Percentiles rank a stretch among this genome's conserved stretches.
These are phyloP conservation scores for Atethmia centrago DNA, from an alignment of 2,888 invertebrate species.

Conservation along the genomic window DNA sequence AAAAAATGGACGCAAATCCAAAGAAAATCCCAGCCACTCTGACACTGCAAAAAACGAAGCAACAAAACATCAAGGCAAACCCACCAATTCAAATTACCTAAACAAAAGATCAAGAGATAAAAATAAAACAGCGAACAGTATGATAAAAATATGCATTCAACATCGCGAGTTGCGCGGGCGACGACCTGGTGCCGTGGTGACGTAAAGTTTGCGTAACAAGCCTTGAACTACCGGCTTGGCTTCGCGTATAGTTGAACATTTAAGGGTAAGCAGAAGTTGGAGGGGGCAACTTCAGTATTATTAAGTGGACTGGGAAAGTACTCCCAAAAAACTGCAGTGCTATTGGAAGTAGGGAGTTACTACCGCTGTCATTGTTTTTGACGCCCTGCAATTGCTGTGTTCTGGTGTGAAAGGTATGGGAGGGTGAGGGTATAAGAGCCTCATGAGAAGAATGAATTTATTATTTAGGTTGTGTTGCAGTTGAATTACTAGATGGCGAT, in stretches of 20 bases:
- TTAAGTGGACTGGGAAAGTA: not conserved
- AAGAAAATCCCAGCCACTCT: not conserved
- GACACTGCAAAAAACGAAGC: not conserved
- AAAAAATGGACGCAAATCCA: not conserved
- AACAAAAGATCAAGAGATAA: conserved; percentile 37
- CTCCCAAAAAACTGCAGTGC: not conserved
- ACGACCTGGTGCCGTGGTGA: conserved; percentile 66
- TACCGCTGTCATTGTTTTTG: not conserved
- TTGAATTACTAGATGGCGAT: too few relatives aligned
- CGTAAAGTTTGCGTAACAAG: conserved; percentile 66
- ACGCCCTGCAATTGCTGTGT: not conserved
- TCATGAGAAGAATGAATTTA: not conserved
- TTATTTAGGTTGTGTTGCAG: too few relatives aligned
- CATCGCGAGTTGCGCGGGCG: conserved; percentile 62
- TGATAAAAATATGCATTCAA: conserved; percentile 60
- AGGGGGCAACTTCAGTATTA: not conserved
- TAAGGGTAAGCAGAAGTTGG: conserved; percentile 41
- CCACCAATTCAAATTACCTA: conserved; percentile 32
- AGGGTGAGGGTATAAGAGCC: not conserved
- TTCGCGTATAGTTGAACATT: conserved; percentile 24
- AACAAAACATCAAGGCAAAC: conserved; percentile 12
- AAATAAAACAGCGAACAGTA: conserved; percentile 43
- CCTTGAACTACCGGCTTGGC: conserved; percentile 64
- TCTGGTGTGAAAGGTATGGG: not conserved
- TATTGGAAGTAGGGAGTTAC: not conserved